phyloP scores from a whole-genome alignment of 2,888 invertebrate species.

The Drosophila pseudotalamancana region DNA sequence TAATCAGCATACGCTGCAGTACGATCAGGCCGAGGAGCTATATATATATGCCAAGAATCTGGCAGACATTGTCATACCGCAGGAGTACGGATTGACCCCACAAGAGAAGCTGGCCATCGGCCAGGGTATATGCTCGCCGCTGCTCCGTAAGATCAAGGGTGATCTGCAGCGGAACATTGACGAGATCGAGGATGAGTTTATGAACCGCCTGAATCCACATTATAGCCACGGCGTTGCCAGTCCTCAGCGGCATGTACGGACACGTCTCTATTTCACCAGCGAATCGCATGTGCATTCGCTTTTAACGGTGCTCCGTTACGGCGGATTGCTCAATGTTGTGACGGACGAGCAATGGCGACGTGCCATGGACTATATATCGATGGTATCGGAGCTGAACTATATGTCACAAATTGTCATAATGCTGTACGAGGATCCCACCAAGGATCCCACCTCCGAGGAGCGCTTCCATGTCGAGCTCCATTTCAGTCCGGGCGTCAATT shows the following conservation, averaged over 20 bases:
- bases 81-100: slow-evolving; percentile 98
- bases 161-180: slow-evolving; percentile 97
- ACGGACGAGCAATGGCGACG: slow-evolving; percentile 99
- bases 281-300: slow-evolving; percentile 99
- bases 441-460: slow-evolving; percentile 95
- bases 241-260: slow-evolving; percentile 98
- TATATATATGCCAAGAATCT: slow-evolving; percentile 98
- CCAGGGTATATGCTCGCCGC: slow-evolving; percentile 98
- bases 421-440: slow-evolving; percentile 99
- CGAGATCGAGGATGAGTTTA: slow-evolving; percentile 96
- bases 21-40: slow-evolving; percentile 94
- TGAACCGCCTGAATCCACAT: slow-evolving; percentile 97
- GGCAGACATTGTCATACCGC: slow-evolving; percentile 99
- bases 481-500: slow-evolving; percentile 99
- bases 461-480: slow-evolving; percentile 99
- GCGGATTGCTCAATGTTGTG: slow-evolving; percentile 93
- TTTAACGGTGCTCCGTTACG: slow-evolving; percentile 96
- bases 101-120: slow-evolving; percentile 98
- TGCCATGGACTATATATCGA: slow-evolving; percentile 99
- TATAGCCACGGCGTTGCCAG: slow-evolving; percentile 99
- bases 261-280: slow-evolving; percentile 99
- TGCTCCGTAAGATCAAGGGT: slow-evolving; percentile 96
- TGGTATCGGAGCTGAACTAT: slow-evolving; percentile 99
- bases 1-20: slow-evolving; percentile 97
- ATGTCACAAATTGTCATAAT: slow-evolving; percentile 99